phyloP scores from a whole-genome alignment of 2,888 invertebrate genomes.

The Geotrupes spiniger region DNA sequence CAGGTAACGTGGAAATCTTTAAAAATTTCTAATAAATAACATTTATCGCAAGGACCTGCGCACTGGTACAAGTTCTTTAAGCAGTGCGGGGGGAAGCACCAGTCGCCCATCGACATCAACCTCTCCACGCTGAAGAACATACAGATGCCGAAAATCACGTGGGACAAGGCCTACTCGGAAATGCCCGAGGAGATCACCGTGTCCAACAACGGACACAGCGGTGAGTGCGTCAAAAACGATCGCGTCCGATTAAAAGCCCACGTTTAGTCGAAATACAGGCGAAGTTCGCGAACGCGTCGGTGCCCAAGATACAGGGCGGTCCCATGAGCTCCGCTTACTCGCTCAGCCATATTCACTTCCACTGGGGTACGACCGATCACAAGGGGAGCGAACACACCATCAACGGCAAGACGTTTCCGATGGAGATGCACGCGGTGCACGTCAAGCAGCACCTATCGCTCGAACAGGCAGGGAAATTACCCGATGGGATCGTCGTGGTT shows the following conservation, averaged over 20 bases:
- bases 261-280: constrained; percentile 21
- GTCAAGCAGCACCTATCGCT: constrained; percentile 48
- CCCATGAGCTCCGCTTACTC: constrained; percentile 59
- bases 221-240: constrained; percentile 49
- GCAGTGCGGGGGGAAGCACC: constrained; percentile 30
- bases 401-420: constrained; percentile 56
- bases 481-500: constrained; percentile 23
- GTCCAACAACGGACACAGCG: constrained; percentile 63
- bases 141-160: constrained; percentile 53
- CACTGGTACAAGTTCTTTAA: constrained; percentile 29
- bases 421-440: constrained; percentile 62
- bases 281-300: constrained; percentile 15
- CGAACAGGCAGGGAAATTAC: constrained; percentile 21
- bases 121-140: constrained; percentile 41
- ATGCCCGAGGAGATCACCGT: constrained; percentile 61
- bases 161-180: constrained; percentile 56
- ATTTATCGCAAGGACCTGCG: constrained; percentile 26
- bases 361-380: constrained; percentile 62
- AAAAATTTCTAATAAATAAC: neutral
- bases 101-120: constrained; percentile 52
- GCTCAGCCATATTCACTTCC: constrained; percentile 65
- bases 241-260: no score
- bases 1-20: constrained; percentile 9
- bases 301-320: constrained; percentile 48
- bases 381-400: constrained; percentile 65